phyloP scores from a whole-genome alignment of 2,113 vertebrate genomes.

The Phylloscopus trochiloides region DNA sequence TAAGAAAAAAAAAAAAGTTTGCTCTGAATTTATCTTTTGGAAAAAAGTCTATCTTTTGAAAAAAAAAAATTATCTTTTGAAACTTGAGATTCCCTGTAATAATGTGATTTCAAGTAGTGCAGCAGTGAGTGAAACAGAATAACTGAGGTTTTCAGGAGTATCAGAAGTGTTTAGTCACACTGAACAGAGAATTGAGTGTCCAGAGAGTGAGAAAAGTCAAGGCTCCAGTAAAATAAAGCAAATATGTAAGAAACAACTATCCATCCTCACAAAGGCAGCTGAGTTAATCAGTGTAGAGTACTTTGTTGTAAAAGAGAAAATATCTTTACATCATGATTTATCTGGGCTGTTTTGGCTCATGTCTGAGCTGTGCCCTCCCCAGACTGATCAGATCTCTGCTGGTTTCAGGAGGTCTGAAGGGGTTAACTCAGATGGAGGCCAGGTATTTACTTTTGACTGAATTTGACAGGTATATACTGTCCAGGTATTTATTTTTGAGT shows the following conservation, averaged over 20 bases:
- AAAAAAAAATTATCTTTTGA: neutral
- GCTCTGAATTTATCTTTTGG: neutral
- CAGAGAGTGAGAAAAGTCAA: neutral
- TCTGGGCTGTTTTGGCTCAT: neutral
- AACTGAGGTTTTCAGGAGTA: neutral
- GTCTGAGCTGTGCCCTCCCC: neutral
- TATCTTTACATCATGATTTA: neutral
- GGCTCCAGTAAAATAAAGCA: neutral
- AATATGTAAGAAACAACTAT: neutral
- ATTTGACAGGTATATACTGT: neutral
- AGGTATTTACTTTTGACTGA: neutral
- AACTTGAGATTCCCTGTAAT: neutral
- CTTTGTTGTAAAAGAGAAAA: neutral
- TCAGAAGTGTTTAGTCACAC: neutral
- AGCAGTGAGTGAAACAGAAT: neutral
- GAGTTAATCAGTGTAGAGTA: neutral
- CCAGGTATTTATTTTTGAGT: neutral
- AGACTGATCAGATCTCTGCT: neutral
- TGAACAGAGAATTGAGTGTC: neutral
- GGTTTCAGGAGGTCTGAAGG: neutral
- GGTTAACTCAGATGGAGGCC: neutral
- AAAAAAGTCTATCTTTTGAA: neutral
- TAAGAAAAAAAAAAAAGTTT: neutral
- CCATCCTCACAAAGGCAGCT: neutral
- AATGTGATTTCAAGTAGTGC: rapidly evolving